phyloP scores from a whole-genome alignment of 2,888 invertebrate genomes.

The Lithophane socia region DNA sequence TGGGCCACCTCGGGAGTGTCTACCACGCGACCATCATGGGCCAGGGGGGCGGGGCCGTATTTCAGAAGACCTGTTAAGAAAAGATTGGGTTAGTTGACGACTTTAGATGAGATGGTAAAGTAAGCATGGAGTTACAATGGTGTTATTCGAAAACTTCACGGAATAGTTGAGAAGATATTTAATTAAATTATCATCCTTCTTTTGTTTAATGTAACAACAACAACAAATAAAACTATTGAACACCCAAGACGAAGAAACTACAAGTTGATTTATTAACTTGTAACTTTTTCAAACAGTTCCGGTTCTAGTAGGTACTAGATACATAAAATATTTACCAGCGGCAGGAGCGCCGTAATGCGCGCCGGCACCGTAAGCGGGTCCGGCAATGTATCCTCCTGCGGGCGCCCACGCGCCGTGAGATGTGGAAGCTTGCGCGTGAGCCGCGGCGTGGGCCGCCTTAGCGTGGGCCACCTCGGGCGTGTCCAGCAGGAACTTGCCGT shows the following conservation, averaged over 20 bases:
- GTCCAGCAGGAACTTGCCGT: constrained; percentile 90
- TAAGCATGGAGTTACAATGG: neutral
- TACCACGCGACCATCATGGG: constrained; percentile 87
- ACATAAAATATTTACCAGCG: constrained; percentile 78
- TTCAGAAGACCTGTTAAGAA: constrained; percentile 83
- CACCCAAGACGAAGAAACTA: neutral
- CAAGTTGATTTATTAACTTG: neutral
- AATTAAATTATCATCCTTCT: neutral
- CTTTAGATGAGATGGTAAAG: neutral
- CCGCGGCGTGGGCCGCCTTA: constrained; percentile 86
- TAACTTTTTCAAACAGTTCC: neutral
- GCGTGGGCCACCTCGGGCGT: constrained; percentile 89
- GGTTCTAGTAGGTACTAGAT: neutral
- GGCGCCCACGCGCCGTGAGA: constrained; percentile 88
- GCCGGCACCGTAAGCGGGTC: constrained; percentile 72
- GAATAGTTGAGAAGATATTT: no score
- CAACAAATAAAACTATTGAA: neutral
- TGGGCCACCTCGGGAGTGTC: constrained; percentile 91
- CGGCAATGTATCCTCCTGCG: constrained; percentile 78
- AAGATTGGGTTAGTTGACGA: neutral
- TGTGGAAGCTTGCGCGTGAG: constrained; percentile 86
- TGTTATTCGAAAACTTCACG: no score
- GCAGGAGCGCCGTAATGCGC: constrained; percentile 86
- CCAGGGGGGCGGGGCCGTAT: constrained; percentile 89
- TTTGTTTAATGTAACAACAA: neutral